Base-by-base conservation (phyloP, 37 sponge, comb jelly and placozoan genomes). In the Chondrosia reniformis region DNA sequence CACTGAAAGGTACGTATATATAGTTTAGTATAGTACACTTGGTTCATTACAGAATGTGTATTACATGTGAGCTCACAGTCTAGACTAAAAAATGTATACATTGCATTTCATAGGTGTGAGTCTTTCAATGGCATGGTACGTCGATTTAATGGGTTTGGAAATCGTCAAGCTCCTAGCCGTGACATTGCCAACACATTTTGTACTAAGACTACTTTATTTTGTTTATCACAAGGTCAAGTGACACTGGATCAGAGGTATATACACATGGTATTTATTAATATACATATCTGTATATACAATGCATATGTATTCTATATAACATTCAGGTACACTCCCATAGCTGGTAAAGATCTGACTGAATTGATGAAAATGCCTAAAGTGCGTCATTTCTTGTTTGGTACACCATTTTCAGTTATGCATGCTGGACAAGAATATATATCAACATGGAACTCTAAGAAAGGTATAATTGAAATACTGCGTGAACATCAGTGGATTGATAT, bases 1-100 rank as follows among this genome's bases (percentile, higher is more conserved):
- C 34, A 81, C 86, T 54, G 86, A 86, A 76, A 86, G 86, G 86
- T 86, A n/a, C n/a, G n/a, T 9, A 25, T 22, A 25, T n/a, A n/a
- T 22, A 9, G 17, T 25, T 28, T 62, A 62, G 8, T 12, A 9
- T 25, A 8, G 25, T 22, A 62, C n/a, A 49, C 15, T 19, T 49
- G 15, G 10, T 49, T 19, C 15, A 49, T 15, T 19, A 19, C 15
- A 19, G n/a, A n/a, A n/a, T n/a, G n/a, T n/a, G n/a, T n/a, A n/a
- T n/a, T n/a, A n/a, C n/a, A n/a, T n/a, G n/a, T n/a, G n/a, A n/a
- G n/a, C n/a, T n/a, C n/a, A n/a, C n/a, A n/a, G n/a, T n/a, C 10
- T 49, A 49, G 15, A 19, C 15, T 49, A 49, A 19, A 15, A 4
- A 56, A 4, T 24, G 3, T 56, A 28, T 13, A 4, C 32, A n/a